Evolutionary conservation across 2,888 invertebrate species (phyloP), one percentile per base, ranked within the genome.

Genomic region (Athalia circularis): DNA sequence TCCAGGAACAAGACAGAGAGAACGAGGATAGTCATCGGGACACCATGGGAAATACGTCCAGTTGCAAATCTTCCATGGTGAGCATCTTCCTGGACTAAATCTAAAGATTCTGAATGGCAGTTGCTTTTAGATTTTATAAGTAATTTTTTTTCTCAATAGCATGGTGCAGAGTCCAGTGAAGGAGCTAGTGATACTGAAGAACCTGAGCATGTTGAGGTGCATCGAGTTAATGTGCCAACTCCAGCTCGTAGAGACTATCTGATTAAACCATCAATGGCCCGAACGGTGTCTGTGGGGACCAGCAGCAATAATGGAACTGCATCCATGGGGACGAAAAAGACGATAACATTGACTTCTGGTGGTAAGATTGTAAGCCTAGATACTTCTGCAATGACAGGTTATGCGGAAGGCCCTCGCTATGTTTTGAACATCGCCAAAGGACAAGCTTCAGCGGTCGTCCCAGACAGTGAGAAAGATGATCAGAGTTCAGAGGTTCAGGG

Each of bases 281-380:
- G 61, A 29, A 5, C 75, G 3, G 3, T 72, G 3, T 59, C 72
- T 2, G 64, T 50, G 3, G 11, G 11, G 7, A 47, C 59, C 0
- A 13, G 9, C 0, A 9, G 29, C 9, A 62, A 13, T 43, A 62
- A 48, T 13, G 75, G 48, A 8, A 45, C 52, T 13, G 82, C 86
- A 1, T 79, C 84, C 15, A 81, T 86, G 3, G 80, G 83, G 4
- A 81, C 82, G 50, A 85, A 79, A 75, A 86, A 86, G 80, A 87
- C 86, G 0, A 82, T 89, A 3, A 86, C 85, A 52, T 78, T 88
- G 45, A 85, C 85, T 59, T 82, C 86, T 4, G 85, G 82, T 43
- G 83, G 85, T 0, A 88, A 88, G 79, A 82, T 85, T 5, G 78
- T 88, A 45, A 88, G 86, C 11, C 80, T 88, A 43, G 85, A 75